Evolutionary conservation across 2,888 invertebrate genomes (phyloP), one percentile per base, ranked within the genome.

Genomic region (Eilema caniola): DNA sequence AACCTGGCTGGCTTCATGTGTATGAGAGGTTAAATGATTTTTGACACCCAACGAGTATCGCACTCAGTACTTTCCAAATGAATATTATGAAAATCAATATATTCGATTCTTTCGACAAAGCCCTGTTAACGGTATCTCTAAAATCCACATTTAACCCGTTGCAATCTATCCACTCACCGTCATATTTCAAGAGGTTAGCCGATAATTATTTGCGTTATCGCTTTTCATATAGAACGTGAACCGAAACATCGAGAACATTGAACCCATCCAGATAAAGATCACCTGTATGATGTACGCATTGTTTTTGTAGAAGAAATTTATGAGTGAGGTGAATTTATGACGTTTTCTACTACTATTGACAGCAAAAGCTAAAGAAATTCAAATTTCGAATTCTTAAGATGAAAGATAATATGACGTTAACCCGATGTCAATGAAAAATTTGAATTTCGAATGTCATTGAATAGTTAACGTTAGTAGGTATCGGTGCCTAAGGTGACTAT

Each of bases 161-260:
- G 62, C 53, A 68, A 24, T 57, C 60, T 8, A 68, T 61, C 61
- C 61, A 69, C 65, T 60, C 53, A 37, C 41, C 41, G 63, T 64
- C 28, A 69, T 63, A 61, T 59, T 61, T 65, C 60, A 65, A 69
- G 69, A 61, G 69, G 31, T 65, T 59, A 68, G 67, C 31, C 64
- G n/a, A 69, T n/a, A 78, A 78, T 71, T 73, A 81, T 79, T 74
- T 16, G 72, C 71, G 64, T 70, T 81, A 74, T 81, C 24, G 59
- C 80, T 81, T 69, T 62, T 68, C 68, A 62, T 63, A 72, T 56
- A 69, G 63, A 64, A 64, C 67, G 68, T 14, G 67, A 74, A 75
- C 69, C 71, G 66, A 72, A 69, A 41, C 76, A 63, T 72, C 56
- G 59, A 63, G 80, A 62, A 64, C 80, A 62, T 74, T 71, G 69